Conservation (phyloP, 2,888 invertebrate species). For the Hydriomena furcata region DNA sequence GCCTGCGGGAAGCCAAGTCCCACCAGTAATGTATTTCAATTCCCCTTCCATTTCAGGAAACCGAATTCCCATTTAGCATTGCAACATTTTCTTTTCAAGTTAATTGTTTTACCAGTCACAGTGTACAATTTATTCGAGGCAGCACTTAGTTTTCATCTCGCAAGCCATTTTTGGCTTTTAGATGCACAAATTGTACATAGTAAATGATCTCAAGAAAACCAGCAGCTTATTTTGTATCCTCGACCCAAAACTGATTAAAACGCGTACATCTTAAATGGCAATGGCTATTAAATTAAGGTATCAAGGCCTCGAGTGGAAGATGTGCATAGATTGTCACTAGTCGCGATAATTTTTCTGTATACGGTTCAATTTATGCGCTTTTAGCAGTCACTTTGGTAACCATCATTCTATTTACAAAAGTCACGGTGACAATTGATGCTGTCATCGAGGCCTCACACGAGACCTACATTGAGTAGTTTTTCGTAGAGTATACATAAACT, state of each 20-base stretch:
- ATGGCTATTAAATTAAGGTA: no score
- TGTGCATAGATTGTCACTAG: no score
- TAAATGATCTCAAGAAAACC: constrained; percentile 11
- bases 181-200: not conserved
- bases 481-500: no score
- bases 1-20: constrained; percentile 41
- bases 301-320: no score
- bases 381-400: no score
- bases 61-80: constrained; percentile 53
- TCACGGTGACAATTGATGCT: no score
- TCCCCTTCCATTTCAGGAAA: constrained; percentile 50
- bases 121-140: constrained; percentile 22
- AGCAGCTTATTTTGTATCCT: not conserved
- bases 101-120: constrained; percentile 26
- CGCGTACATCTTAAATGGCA: no score
- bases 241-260: not conserved
- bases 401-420: no score
- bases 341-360: no score
- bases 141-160: constrained; percentile 14
- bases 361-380: no score
- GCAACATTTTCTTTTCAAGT: constrained; percentile 38
- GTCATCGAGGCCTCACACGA: no score
- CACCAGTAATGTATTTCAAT: constrained; percentile 52
- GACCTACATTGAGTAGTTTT: no score
- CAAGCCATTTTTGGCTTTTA: constrained; percentile 6